Conservation (phyloP, 2,797 vertebrate genomes). For the Ptychobarbus kaznakovi region DNA sequence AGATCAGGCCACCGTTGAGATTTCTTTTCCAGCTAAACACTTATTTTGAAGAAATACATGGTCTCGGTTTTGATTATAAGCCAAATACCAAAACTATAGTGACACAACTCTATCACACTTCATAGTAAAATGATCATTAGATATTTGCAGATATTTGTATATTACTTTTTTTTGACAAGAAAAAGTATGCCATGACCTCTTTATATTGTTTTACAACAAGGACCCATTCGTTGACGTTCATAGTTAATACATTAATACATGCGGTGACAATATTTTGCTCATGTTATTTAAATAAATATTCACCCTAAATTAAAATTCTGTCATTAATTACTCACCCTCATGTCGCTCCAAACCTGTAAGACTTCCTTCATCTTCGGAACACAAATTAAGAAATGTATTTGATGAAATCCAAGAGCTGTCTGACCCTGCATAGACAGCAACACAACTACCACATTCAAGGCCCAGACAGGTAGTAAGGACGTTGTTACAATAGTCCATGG, state of each 20-base stretch:
- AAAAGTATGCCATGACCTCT: not conserved
- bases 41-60: conserved; percentile 46
- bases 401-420: too few relatives aligned
- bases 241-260: not conserved
- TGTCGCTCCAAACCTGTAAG: not conserved
- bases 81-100: not conserved
- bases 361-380: not conserved
- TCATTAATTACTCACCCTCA: too few relatives aligned
- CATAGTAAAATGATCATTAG: not conserved
- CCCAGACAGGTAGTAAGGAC: too few relatives aligned
- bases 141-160: not conserved
- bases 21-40: conserved; percentile 41
- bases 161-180: not conserved
- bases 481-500: too few relatives aligned
- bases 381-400: not conserved
- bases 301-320: too few relatives aligned
- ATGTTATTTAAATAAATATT: too few relatives aligned
- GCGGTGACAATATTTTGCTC: not conserved
- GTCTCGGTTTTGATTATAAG: not conserved
- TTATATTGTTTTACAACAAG: not conserved
- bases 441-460: too few relatives aligned
- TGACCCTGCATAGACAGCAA: too few relatives aligned
- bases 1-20: conserved; percentile 59
- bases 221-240: not conserved
- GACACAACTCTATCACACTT: not conserved